Evolutionary conservation across 2,797 vertebrate species (phyloP), one percentile per base, ranked within the genome.

Genomic region (Sebastes minor): DNA sequence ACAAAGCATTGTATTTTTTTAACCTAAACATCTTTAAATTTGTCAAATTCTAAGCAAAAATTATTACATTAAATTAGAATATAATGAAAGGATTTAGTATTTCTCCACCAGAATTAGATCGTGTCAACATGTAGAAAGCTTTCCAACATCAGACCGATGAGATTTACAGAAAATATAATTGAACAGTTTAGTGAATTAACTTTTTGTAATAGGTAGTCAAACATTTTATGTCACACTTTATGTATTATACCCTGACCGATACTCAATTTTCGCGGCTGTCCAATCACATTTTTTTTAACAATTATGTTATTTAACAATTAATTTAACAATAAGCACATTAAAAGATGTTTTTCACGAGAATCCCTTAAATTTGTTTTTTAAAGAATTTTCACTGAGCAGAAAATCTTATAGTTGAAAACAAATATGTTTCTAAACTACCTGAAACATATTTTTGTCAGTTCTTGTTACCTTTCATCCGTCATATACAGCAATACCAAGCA

Each of bases 401-500:
- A 0, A 13, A 14, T 57, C 53, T 55, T 0, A 55, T 23, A 55
- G 23, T 57, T 59, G 38, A 42, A 42, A 42, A 42, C 38, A 42
- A 42, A 42, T 42, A 42, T 42, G 0, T 42, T 42, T 42, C 13
- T 42, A 42, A 42, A 42, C 38, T 42, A 14, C 38, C 38, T 42
- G 0, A 42, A 42, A 0, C 13, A 14, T 42, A 42, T 42, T 42
- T 42, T 42, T 42, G 38, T 42, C 33, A 35, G 33, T 35, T 35
- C 33, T 35, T 35, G 33, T 35, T 35, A 12, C 35, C 35, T 38
- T 38, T 14, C 35, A 38, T 38, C 35, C 5, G 35, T 0, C 35
- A 38, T 38, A 38, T 38, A 38, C 35, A 38, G 12, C 0, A 0
- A 14, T 38, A 38, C 12, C 12, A 38, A 0, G 33, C 11, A 35